Evolutionary conservation across 2,888 invertebrate genomes (phyloP), one percentile per base, ranked within the genome.

Genomic region (Sminthurides aquaticus): DNA sequence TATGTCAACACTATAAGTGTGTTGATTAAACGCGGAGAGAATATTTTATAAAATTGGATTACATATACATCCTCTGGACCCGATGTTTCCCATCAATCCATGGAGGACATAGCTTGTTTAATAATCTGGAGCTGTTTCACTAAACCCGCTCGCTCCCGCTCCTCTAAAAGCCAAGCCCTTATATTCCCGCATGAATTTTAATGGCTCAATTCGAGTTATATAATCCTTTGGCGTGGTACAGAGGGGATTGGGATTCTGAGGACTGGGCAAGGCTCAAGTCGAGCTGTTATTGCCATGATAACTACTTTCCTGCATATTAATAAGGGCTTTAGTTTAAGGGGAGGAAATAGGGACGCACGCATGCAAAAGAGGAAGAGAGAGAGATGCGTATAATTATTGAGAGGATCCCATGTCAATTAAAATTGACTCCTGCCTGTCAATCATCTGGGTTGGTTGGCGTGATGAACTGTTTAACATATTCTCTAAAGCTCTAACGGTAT

Each of bases 401-500:
- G 52, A 15, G 22, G 22, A 52, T 52, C 52, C 20, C 52, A 20
- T 52, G 52, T 52, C 52, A 52, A 52, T 52, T 52, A 52, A 52
- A 52, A 52, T 52, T 52, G 52, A 52, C 18, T 52, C 20, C 20
- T 20, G 20, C 43, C 52, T 52, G 52, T 52, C 52, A 52, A 52
- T 52, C 52, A 52, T 22, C 20, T 52, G 8, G 43, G 43, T 34
- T n/a, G n/a, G 43, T 11, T 34, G 5, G 8, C 43, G 57, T 63
- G 63, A 58, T n/a, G 57, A 43, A 27, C 56, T 56, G 24, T 56
- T 62, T 18, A 29, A 27, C 48, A 34, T 34, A 15, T 34, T 11
- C 43, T 34, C 15, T 15, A 5, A 34, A 15, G 43, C 43, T 34
- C 8, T 34, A 34, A 34, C 43, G 43, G 43, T 34, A 34, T n/a